phyloP scores from a whole-genome alignment of 2,797 vertebrate genomes.

The Percopsis omiscomaycus region DNA sequence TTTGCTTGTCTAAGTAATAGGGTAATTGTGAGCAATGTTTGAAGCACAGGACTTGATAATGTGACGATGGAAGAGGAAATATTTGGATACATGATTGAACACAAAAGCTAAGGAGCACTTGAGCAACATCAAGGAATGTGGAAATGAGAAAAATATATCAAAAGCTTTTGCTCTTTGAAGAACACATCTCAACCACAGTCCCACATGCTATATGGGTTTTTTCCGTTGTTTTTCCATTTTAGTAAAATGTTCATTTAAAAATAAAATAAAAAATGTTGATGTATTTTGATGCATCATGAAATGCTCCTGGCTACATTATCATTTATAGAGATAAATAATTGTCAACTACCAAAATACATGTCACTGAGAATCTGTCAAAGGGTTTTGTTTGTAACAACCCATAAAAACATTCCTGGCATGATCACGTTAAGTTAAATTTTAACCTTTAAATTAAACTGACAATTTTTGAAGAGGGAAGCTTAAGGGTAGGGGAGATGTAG shows the following conservation, averaged over 20 bases:
- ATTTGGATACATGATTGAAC: slow-evolving; percentile 17
- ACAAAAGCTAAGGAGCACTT: slow-evolving; percentile 19
- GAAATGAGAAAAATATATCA: slow-evolving; percentile 10
- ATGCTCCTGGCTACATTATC: too few relatives aligned
- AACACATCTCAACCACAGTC: not conserved
- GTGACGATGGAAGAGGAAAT: not conserved
- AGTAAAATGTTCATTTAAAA: too few relatives aligned
- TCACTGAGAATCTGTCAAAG: too few relatives aligned
- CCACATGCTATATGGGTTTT: not conserved
- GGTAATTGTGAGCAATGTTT: not conserved
- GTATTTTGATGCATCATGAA: too few relatives aligned
- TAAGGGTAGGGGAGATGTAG: slow-evolving; percentile 17
- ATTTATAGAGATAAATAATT: too few relatives aligned
- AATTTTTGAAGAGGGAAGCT: slow-evolving; percentile 12
- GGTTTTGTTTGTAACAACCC: too few relatives aligned
- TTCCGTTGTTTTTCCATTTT: slow-evolving; percentile 4
- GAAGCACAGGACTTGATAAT: not conserved
- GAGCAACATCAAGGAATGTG: slow-evolving; percentile 6
- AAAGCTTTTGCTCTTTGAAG: not conserved
- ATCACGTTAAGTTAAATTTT: too few relatives aligned
- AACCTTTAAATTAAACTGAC: too few relatives aligned
- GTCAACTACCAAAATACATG: too few relatives aligned
- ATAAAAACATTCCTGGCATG: too few relatives aligned
- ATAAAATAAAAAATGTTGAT: too few relatives aligned
- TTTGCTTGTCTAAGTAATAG: not conserved